Evolutionary conservation across 64 coral and sea anemone genomes (phyloP).

Genomic region (Acropora yongei): DNA sequence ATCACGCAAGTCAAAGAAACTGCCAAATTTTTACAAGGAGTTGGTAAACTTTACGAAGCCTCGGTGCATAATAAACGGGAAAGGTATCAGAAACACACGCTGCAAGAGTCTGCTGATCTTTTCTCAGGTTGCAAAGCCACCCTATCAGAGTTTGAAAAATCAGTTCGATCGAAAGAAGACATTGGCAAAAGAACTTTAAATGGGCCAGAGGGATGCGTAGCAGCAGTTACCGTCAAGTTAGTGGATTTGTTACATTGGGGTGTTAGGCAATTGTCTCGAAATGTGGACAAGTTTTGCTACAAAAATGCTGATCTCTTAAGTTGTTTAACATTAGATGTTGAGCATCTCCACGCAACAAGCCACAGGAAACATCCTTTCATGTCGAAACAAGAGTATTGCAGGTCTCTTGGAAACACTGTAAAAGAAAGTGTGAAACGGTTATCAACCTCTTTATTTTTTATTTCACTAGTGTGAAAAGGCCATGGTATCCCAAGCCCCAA

Average conservation of each 20-base stretch:
- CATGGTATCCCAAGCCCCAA: slow-evolving; percentile 59
- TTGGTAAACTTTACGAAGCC: slow-evolving; percentile 24
- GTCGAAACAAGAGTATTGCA: slow-evolving; percentile 2
- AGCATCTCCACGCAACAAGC: slow-evolving; percentile 29
- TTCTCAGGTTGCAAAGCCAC: slow-evolving; percentile 13
- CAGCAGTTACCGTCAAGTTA: slow-evolving; percentile 14
- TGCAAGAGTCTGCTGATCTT: slow-evolving; percentile 17
- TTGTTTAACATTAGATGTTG: slow-evolving; percentile 41
- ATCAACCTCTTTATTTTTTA: not conserved
- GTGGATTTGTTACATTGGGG: slow-evolving; percentile 36
- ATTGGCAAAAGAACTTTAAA: slow-evolving; percentile 5
- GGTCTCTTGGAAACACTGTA: slow-evolving; percentile 60
- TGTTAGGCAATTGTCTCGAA: not conserved
- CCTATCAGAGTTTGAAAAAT: slow-evolving; percentile 14
- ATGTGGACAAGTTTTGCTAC: not conserved
- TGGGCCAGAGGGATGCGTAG: slow-evolving; percentile 37
- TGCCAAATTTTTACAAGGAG: slow-evolving; percentile 20
- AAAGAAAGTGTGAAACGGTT: slow-evolving; percentile 45
- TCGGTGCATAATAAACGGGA: slow-evolving; percentile 40
- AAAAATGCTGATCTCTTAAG: not conserved
- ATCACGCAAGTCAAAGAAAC: slow-evolving; percentile 28
- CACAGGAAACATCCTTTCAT: slow-evolving; percentile 25
- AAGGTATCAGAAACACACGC: not conserved
- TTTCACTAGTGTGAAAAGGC: slow-evolving; percentile 44
- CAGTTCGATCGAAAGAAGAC: slow-evolving; percentile 8